Evolutionary conservation across 2,113 vertebrate genomes (phyloP), one percentile per base, ranked within the genome.

Genomic region (Hipposideros armiger): DNA sequence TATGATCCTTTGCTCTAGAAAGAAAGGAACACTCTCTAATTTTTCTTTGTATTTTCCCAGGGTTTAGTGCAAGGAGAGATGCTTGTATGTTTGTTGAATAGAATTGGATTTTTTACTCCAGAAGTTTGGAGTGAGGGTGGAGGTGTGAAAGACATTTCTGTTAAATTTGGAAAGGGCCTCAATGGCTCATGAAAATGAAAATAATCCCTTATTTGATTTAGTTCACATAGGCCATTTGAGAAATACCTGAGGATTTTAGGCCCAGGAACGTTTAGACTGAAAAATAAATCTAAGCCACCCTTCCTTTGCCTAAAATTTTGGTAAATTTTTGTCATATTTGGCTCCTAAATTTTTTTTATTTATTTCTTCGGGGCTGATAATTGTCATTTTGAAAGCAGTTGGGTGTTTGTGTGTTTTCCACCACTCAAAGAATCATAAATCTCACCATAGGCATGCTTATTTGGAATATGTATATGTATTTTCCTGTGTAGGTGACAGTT

Each of bases 401-500:
- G 94, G 82, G 73, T 82, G 83, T 85, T 94, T 64, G 90, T 66
- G 73, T 95, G 64, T 96, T 96, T 98, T 90, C 60, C 28, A 2
- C 96, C 50, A 97, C 82, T 97, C 80, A 92, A 69, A 95, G 95
- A 74, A 95, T 74, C 96, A 97, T 97, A 96, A 95, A 97, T 98
- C 89, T 95, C 73, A 73, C 26, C 56, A 54, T 96, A 95, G 36
- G 16, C 94, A 95, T 30, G 86, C 90, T 87, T 97, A 26, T 86
- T 36, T 97, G 95, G 78, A 81, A 96, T 91, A 94, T 97, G 97
- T 93, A 88, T 96, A 88, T 96, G 88, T 97, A 36, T 94, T 98
- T 97, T 98, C 50, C 97, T 95, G 97, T 98, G 98, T 98, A 97
- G 98, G 95, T 98, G 98, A 98, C 98, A 98, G 98, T 97, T 98